Percentiles rank a stretch among this genome's conserved stretches.
These are phyloP conservation scores for Oncorhynchus masou DNA, from an alignment of 2,113 vertebrate genomes.

Conservation along the genomic window DNA sequence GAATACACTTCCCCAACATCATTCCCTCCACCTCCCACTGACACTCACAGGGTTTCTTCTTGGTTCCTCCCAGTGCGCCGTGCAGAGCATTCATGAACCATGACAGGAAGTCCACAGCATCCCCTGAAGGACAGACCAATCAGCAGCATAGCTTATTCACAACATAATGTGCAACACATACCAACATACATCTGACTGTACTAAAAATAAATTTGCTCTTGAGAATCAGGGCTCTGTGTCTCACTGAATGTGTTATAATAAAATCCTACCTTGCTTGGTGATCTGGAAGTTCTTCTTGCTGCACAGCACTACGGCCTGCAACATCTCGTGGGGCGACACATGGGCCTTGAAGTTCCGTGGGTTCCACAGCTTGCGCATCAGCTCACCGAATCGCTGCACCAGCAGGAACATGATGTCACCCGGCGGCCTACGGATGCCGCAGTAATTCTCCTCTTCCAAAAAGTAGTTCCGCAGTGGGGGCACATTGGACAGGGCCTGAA, in stretches of 20 bases:
- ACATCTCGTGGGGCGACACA: slow-evolving; percentile 96
- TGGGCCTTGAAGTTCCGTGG: slow-evolving; percentile 97
- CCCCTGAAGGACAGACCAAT: slow-evolving; percentile 73
- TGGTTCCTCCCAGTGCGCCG: slow-evolving; percentile 89
- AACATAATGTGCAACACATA: neutral
- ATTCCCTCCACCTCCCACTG: too few species aligned
- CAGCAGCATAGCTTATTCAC: neutral
- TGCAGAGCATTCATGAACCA: slow-evolving; percentile 97
- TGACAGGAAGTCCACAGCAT: slow-evolving; percentile 94
- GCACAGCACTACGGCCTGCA: slow-evolving; percentile 96
- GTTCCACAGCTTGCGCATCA: slow-evolving; percentile 98
- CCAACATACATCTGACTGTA: neutral
- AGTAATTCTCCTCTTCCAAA: slow-evolving; percentile 94
- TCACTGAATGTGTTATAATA: neutral
- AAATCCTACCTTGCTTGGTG: slow-evolving; percentile 87
- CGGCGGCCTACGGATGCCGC: slow-evolving; percentile 84
- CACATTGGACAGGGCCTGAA: slow-evolving; percentile 92
- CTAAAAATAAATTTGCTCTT: neutral
- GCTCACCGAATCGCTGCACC: slow-evolving; percentile 95
- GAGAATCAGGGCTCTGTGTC: neutral
- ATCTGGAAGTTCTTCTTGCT: slow-evolving; percentile 99
- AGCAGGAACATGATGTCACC: slow-evolving; percentile 97
- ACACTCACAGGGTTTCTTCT: slow-evolving; percentile 89
- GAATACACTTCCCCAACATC: too few species aligned
- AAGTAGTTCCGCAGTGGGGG: slow-evolving; percentile 95